phyloP scores from a whole-genome alignment of 2,113 vertebrate genomes.

The Actenoides lindsayi region DNA sequence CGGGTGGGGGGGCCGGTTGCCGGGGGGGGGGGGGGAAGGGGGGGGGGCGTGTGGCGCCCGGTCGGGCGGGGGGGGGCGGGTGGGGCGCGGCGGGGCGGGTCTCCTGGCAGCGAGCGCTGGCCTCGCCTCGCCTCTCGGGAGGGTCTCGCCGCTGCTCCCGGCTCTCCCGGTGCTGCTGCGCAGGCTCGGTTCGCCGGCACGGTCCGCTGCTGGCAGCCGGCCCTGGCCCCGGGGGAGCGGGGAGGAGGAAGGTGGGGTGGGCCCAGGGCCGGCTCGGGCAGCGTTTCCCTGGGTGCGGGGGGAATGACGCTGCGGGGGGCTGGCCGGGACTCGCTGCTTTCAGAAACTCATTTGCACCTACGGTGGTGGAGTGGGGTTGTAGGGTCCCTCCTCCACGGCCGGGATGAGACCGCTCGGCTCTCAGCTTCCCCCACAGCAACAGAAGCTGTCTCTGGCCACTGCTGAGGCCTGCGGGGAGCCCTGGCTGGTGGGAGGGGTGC shows the following conservation, averaged over 20 bases:
- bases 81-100: not conserved
- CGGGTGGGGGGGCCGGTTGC: no score
- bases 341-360: fast-evolving
- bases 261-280: not conserved
- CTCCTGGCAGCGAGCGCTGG: not conserved
- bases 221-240: not conserved
- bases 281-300: fast-evolving
- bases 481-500: not conserved
- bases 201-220: not conserved
- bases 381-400: not conserved
- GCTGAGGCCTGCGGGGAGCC: not conserved
- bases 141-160: not conserved
- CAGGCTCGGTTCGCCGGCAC: not conserved
- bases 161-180: not conserved
- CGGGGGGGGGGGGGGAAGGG: not conserved
- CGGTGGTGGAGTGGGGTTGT: fast-evolving
- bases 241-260: fast-evolving
- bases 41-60: not conserved
- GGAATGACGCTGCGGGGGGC: not conserved
- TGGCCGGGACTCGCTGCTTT: fast-evolving
- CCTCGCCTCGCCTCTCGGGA: not conserved
- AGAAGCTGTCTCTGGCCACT: not conserved
- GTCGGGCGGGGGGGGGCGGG: not conserved
- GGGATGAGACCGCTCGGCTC: fast-evolving
- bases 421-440: not conserved